Base-by-base conservation (phyloP, 2,888 invertebrate genomes). In the Rhabditoides inermis region DNA sequence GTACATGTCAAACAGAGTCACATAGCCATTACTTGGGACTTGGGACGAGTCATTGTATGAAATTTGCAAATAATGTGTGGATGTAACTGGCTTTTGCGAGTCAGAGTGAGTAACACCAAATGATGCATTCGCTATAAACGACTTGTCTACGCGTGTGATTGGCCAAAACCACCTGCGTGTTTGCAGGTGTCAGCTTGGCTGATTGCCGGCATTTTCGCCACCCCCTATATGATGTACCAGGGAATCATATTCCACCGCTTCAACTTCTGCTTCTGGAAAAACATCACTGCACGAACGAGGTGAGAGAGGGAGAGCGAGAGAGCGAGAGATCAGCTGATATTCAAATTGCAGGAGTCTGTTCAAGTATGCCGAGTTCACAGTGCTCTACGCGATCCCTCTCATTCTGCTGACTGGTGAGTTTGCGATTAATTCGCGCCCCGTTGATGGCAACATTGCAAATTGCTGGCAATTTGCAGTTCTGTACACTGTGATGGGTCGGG, bases 341-440 rank as follows among this genome's bases (percentile, higher is more conserved):
- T n/a, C n/a, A 2, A 37, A 20, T 53, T 61, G 30, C 51, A 63
- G 64, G 48, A 52, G 52, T n/a, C 49, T 63, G 45, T 63, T 67
- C 56, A 63, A 65, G 52, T 63, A 63, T 55, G 55, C 58, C 49
- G 68, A 68, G 28, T 60, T 67, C 49, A 44, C 57, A 20, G 53
- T 65, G 7, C 55, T 70, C 41, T 70, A 67, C 50, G 61, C 59
- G n/a, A 51, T 65, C 27, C 70, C 70, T 5, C 55, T 70, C 18
- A 55, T 67, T 18, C 53, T 68, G 26, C 55, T 70, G 10, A 64
- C 67, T 10, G n/a, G n/a, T n/a, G n/a, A n/a, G n/a, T n/a, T n/a
- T n/a, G n/a, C n/a, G n/a, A n/a, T n/a, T n/a, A n/a, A n/a, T n/a
- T n/a, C n/a, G n/a, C n/a, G n/a, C n/a, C n/a, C n/a, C n/a, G n/a